Evolutionary conservation across 2,888 invertebrate species (phyloP).

Genomic region (Balanococcus diminutus): DNA sequence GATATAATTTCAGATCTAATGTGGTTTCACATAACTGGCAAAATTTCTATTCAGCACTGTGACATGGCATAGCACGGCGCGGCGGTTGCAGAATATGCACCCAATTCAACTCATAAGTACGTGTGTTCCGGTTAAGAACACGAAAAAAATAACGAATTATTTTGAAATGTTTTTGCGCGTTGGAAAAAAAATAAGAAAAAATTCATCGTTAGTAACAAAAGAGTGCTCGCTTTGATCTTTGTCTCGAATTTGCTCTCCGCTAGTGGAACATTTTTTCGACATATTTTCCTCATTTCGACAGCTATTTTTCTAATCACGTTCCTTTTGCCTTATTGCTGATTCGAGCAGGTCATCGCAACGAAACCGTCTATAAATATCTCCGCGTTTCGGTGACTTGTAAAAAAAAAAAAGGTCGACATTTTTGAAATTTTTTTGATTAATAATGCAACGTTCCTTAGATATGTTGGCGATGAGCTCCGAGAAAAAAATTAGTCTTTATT

Average conservation of each 20-base stretch:
- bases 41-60: not conserved
- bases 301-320: not conserved
- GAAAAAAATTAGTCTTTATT: not conserved
- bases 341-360: not conserved
- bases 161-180: not conserved
- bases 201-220: not conserved
- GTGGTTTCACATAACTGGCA: too few relatives aligned
- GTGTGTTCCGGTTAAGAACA: not conserved
- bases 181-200: too few relatives aligned
- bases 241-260: not conserved
- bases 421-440: not conserved
- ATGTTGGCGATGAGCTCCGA: not conserved
- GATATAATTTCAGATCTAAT: too few relatives aligned
- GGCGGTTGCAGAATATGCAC: too few relatives aligned
- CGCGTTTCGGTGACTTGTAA: not conserved
- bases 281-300: not conserved
- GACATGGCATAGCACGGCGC: too few relatives aligned
- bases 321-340: not conserved
- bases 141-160: not conserved
- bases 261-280: not conserved
- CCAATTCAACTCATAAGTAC: not conserved
- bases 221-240: slow-evolving; percentile 11
- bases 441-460: not conserved
- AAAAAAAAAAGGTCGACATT: not conserved
- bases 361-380: not conserved